Percentiles rank a stretch among this genome's conserved stretches.
phyloP scores from a whole-genome alignment of 2,113 vertebrate species.

The Phaethon lepturus region DNA sequence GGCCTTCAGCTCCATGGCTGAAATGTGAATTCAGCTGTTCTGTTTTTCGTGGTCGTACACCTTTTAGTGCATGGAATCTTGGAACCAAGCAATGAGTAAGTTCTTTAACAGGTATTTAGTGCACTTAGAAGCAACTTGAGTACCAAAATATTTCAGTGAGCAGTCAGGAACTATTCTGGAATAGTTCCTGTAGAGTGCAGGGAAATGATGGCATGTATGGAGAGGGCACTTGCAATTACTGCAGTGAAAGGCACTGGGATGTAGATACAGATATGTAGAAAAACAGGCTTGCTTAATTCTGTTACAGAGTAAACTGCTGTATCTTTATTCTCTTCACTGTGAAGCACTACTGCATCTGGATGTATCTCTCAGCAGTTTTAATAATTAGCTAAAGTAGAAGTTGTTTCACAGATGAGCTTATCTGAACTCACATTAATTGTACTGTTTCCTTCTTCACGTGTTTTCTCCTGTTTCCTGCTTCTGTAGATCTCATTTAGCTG shows the following conservation, averaged over 20 bases:
- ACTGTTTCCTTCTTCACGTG: background rate
- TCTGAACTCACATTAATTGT: background rate
- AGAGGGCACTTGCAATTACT: background rate
- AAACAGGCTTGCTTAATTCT: background rate
- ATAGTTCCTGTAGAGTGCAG: background rate
- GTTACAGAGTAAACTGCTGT: background rate
- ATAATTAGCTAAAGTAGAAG: background rate
- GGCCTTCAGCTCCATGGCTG: background rate
- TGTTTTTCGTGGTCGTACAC: background rate
- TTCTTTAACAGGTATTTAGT: background rate
- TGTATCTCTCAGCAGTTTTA: background rate
- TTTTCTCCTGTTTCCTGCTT: background rate
- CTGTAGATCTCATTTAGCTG: background rate
- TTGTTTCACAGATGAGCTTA: background rate
- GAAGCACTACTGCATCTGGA: background rate
- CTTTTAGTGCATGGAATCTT: background rate
- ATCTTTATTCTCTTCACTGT: background rate
- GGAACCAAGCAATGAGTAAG: background rate
- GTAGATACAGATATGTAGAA: background rate
- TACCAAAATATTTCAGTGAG: background rate
- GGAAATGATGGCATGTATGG: fast-evolving
- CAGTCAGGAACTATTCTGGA: background rate
- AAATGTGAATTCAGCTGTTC: background rate
- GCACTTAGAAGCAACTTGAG: background rate
- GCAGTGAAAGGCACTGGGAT: background rate